Percentiles rank a stretch among this genome's conserved stretches.
Conservation (phyloP, 2,888 invertebrate genomes). For the Adelphocoris suturalis region DNA sequence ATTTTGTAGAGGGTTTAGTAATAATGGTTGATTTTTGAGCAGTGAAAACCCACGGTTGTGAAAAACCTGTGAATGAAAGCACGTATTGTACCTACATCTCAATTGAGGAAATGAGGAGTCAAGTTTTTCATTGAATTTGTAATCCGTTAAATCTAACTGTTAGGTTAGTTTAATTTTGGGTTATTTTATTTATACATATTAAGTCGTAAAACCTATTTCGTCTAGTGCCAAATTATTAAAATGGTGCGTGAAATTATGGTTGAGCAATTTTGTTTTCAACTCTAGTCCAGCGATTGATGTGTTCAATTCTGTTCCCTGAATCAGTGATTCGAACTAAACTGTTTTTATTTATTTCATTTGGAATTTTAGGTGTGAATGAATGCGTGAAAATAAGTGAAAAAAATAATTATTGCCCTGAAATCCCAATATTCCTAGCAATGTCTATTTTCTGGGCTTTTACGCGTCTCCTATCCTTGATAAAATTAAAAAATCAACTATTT, state of each 20-base stretch:
- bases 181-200: no score
- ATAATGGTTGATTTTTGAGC: not conserved
- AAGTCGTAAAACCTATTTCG: not conserved
- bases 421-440: not conserved
- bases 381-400: not conserved
- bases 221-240: not conserved
- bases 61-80: not conserved
- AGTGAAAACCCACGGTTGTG: not conserved
- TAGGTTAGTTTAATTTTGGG: no score
- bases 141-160: no score
- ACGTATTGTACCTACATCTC: not conserved
- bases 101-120: not conserved
- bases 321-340: not conserved
- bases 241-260: not conserved
- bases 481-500: not conserved
- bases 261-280: not conserved
- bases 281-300: constrained; percentile 28
- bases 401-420: not conserved
- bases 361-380: not conserved
- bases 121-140: not conserved
- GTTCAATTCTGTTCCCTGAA: not conserved
- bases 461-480: not conserved
- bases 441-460: constrained; percentile 25
- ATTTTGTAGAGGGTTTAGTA: no score
- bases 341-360: not conserved